Base-by-base conservation (phyloP, 1,140 invertebrate species). In the Lepidurus packardi region DNA sequence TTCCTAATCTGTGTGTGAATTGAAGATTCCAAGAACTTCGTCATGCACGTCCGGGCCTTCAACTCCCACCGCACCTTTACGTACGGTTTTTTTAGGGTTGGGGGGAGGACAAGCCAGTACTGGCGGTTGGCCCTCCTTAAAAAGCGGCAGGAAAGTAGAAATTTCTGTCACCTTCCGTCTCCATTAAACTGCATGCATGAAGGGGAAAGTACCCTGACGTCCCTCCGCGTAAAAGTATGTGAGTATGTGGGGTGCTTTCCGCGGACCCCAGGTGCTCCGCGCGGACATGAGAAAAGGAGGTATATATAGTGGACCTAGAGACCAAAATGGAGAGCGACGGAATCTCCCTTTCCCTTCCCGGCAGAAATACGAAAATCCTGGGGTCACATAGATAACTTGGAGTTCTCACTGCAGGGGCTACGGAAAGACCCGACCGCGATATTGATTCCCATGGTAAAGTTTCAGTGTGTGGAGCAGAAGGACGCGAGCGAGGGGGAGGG, bases 391-490 rank as follows among this genome's bases (percentile, higher is more conserved):
- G 16, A 65, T n/a, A n/a, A n/a, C n/a, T 21, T 65, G 16, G 53
- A 16, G 53, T n/a, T 21, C 21, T 65, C 21, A 65, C 53, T 65
- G 53, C 53, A 65, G 53, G 53, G 16, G 53, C 53, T 65, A 65
- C 21, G 53, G 53, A 21, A n/a, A 65, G 53, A 65, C 53, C 53
- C 53, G 53, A 65, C 53, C 53, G 13, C 53, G 53, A 9, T 65
- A 65, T 65, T 65, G 53, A 65, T 65, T 65, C 53, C 34, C 53
- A n/a, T 21, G 53, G 53, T 65, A 65, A 13, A 65, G n/a, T 65
- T 65, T 21, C 53, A n/a, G 21, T 16, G 53, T n/a, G 53, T 21
- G 53, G 53, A 21, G 13, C 53, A 65, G 9, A 9, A 65, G 53
- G 53, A 65, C 53, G 53, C 53, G 53, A 65, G 47, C 47, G 6